phyloP scores from a whole-genome alignment of 2,888 invertebrate genomes.

The Eristalis arbustorum region DNA sequence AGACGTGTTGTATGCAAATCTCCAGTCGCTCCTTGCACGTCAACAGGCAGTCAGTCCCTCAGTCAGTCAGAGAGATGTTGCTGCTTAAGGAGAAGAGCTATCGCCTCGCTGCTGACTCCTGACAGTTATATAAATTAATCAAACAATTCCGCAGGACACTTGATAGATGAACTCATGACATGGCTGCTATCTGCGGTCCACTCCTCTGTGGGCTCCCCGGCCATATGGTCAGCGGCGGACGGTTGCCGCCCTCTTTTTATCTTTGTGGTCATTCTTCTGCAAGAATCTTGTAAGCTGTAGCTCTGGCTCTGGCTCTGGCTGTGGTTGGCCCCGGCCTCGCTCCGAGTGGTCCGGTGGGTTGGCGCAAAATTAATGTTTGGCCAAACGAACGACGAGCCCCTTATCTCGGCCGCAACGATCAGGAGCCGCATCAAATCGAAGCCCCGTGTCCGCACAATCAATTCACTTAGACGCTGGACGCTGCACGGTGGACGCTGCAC shows the following conservation, averaged over 20 bases:
- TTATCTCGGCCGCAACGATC: slow-evolving; percentile 64
- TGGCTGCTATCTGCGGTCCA: slow-evolving; percentile 59
- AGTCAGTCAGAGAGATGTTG: slow-evolving; percentile 44
- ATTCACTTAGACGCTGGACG: slow-evolving; percentile 54
- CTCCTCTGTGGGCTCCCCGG: slow-evolving; percentile 30
- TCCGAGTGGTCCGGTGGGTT: slow-evolving; percentile 11
- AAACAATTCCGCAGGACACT: slow-evolving; percentile 71
- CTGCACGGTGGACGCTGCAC: not conserved
- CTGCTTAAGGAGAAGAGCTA: slow-evolving; percentile 65
- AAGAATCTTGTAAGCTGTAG: slow-evolving; percentile 44
- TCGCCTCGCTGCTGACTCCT: slow-evolving; percentile 65
- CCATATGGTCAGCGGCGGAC: slow-evolving; percentile 55
- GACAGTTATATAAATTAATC: slow-evolving; percentile 73
- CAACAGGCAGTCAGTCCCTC: slow-evolving; percentile 31
- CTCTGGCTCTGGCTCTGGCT: not conserved
- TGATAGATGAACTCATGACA: slow-evolving; percentile 73
- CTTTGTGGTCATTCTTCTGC: slow-evolving; percentile 44
- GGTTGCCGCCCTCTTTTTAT: slow-evolving; percentile 68
- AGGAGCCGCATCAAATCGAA: slow-evolving; percentile 69
- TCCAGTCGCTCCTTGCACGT: slow-evolving; percentile 16
- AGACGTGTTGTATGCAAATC: slow-evolving; percentile 35
- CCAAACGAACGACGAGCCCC: slow-evolving; percentile 53
- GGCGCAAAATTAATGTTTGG: slow-evolving; percentile 62
- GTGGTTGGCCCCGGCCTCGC: not conserved
- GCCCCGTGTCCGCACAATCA: slow-evolving; percentile 67